A percentile compares a stretch with the other conserved stretches of the same genome.
phyloP scores from a whole-genome alignment of 2,797 vertebrate species.

The Netta rufina region DNA sequence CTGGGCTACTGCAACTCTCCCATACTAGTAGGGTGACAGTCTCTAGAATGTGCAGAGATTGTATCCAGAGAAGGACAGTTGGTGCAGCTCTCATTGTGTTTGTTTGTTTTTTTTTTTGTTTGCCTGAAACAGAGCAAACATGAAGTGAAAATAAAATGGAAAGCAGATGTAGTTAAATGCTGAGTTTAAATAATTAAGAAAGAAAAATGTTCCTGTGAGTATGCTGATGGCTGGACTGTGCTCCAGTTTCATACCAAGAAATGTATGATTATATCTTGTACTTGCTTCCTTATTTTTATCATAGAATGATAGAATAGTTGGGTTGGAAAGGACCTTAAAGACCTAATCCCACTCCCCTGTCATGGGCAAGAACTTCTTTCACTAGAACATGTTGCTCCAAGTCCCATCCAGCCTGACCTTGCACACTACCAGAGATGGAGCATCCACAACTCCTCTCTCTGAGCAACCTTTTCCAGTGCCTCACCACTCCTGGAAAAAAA shows the following conservation, averaged over 20 bases:
- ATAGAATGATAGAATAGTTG: too few species aligned
- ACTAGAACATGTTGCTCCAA: too few species aligned
- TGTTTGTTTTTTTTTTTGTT: neutral
- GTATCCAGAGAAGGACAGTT: neutral
- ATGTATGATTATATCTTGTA: neutral
- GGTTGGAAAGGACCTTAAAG: too few species aligned
- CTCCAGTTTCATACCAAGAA: neutral
- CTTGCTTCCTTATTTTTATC: neutral
- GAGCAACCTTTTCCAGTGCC: too few species aligned
- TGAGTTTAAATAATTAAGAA: neutral
- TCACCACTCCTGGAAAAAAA: too few species aligned
- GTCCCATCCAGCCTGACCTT: too few species aligned
- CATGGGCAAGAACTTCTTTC: too few species aligned
- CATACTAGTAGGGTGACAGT: accelerated
- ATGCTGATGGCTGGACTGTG: neutral
- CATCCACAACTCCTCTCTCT: too few species aligned
- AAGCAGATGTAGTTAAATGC: neutral
- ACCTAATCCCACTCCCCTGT: too few species aligned
- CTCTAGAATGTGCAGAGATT: neutral
- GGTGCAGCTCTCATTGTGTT: accelerated
- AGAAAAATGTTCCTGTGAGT: neutral
- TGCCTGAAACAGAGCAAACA: neutral
- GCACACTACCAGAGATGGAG: too few species aligned
- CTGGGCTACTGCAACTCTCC: neutral
- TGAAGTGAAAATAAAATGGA: neutral